These are phyloP conservation scores for Myxocyprinus asiaticus DNA, from an alignment of 2,113 vertebrate genomes.

Conservation along the genomic window DNA sequence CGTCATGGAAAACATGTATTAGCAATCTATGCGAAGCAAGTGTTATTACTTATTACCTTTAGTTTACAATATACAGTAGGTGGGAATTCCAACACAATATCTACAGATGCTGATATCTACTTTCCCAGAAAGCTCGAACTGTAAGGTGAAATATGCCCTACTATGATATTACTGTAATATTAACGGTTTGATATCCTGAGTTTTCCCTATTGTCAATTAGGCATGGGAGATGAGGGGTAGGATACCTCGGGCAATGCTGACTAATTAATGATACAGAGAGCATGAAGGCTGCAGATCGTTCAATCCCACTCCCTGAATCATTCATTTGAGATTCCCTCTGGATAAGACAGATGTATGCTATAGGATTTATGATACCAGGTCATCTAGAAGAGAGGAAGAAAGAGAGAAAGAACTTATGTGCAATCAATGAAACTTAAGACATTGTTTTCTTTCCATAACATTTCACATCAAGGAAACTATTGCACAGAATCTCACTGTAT, in stretches of 20 bases:
- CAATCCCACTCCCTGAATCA: background rate
- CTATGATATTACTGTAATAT: too few species aligned
- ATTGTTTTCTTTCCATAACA: background rate
- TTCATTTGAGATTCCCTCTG: background rate
- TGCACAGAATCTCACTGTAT: too few species aligned
- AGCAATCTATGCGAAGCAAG: background rate
- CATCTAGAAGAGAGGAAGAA: background rate
- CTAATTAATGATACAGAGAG: constrained; percentile 22
- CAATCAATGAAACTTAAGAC: background rate
- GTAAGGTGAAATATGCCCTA: too few species aligned
- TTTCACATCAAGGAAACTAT: background rate
- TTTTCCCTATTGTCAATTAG: constrained; percentile 22
- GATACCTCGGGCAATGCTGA: background rate
- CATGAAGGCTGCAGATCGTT: constrained; percentile 4
- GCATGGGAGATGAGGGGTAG: background rate
- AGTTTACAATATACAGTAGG: background rate
- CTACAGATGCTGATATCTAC: background rate
- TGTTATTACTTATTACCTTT: background rate
- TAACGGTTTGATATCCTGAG: background rate
- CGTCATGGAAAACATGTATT: background rate
- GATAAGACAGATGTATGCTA: background rate
- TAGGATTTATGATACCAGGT: constrained; percentile 1
- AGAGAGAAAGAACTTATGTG: background rate
- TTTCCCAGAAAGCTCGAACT: background rate
- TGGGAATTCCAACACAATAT: background rate